phyloP scores from a whole-genome alignment of 1,140 invertebrate genomes.

The Ceratina japonica region DNA sequence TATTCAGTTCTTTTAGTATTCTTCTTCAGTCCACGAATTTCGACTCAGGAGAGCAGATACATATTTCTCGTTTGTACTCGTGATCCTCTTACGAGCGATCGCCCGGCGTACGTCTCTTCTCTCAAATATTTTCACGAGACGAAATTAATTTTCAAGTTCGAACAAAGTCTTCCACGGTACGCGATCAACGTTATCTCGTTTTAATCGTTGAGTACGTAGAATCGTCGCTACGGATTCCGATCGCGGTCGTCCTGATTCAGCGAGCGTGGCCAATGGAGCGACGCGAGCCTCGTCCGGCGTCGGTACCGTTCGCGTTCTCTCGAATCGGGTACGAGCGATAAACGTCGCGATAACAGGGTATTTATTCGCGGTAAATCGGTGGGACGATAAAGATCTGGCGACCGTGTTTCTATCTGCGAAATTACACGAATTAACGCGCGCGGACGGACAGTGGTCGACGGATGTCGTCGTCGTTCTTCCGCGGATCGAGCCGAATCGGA shows the following conservation, averaged over 20 bases:
- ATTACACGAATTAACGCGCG: conserved; percentile 6
- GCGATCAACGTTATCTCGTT: background rate
- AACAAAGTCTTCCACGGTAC: background rate
- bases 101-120: background rate
- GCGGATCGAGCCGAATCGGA: no score
- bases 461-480: no score
- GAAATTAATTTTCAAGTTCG: no score
- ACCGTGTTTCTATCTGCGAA: conserved; percentile 9
- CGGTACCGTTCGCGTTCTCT: conserved; percentile 30
- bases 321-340: conserved; percentile 34
- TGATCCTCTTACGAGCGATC: background rate
- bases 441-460: background rate
- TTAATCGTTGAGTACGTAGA: background rate
- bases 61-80: background rate
- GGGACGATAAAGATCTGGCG: conserved; percentile 22
- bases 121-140: no score
- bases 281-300: background rate
- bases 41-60: no score
- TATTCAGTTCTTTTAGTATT: no score
- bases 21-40: no score
- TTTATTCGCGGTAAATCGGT: conserved; percentile 40
- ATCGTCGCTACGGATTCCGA: background rate
- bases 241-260: background rate
- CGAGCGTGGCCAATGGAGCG: background rate
- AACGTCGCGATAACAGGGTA: conserved; percentile 33